phyloP scores from a whole-genome alignment of 2,113 vertebrate species.

The Mormyrus iriodes region DNA sequence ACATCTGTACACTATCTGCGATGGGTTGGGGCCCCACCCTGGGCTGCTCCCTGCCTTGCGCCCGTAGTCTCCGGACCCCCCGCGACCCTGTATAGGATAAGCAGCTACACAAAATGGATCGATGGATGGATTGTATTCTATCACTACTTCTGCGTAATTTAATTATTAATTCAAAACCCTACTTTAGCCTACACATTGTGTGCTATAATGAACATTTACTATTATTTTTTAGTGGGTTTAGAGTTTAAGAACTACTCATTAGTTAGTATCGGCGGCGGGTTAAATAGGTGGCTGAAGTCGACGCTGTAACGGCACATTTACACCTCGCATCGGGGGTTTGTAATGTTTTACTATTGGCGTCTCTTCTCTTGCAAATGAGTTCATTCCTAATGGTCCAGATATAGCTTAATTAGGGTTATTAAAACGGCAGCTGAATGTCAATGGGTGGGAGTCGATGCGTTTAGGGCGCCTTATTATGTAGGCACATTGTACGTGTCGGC shows the following conservation, averaged over 20 bases:
- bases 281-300: neutral
- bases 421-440: slow-evolving; percentile 56
- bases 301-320: neutral
- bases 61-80: neutral
- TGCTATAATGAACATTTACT: neutral
- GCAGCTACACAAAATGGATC: neutral
- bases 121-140: neutral
- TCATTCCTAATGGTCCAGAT: slow-evolving; percentile 44
- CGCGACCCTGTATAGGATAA: neutral
- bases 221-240: neutral
- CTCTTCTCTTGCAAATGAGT: slow-evolving; percentile 41
- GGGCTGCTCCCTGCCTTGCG: neutral
- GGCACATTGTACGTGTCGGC: slow-evolving; percentile 48
- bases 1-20: neutral
- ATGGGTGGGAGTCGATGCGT: slow-evolving; percentile 43
- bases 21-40: neutral
- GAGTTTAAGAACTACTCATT: neutral
- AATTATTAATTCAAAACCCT: neutral
- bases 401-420: slow-evolving; percentile 63
- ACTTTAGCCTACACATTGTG: neutral
- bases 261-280: neutral
- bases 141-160: neutral
- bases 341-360: slow-evolving; percentile 15
- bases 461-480: slow-evolving; percentile 66
- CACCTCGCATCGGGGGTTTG: slow-evolving; percentile 20